Base-by-base conservation (phyloP, 64 coral and sea anemone genomes). In the Platygyra sinensis region DNA sequence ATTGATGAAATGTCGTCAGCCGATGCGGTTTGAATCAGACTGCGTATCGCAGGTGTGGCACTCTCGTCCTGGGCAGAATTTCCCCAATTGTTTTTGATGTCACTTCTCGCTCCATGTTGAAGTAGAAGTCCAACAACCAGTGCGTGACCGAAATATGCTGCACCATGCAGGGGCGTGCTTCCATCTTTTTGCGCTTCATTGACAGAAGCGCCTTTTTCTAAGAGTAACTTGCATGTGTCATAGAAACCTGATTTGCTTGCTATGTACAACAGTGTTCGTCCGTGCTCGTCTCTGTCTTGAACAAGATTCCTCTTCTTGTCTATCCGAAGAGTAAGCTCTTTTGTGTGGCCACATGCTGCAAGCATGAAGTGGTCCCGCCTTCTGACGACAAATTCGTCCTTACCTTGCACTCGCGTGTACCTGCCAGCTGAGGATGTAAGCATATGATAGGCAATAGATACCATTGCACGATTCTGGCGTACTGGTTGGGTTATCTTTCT, bases 221-320 rank as follows among this genome's bases (percentile, higher is more conserved):
- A 76, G 19, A 92, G 90, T 29, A 76, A 22, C 27, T 92, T 85
- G 36, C 22, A 60, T 29, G 74, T 87, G 52, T 92, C 90, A 67
- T 86, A 92, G 42, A 92, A 92, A 19, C 90, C 90, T 54, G 90
- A 86, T 30, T 85, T 86, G 62, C 72, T 62, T 74, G 90, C 81
- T 0, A 92, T 39, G 36, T 92, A 92, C 62, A 92, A 49, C 20
- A 86, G 49, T 5, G 81, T 87, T 15, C 81, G 90, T 12, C 28
- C 73, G 64, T 92, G 90, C 25, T 92, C 90, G 29, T 92, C 82
- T 8, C 2, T 19, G 62, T 28, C 15, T 28, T 75, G 50, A 18
- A 87, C 30, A 15, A 87, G 10, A 67, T 28, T 50, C 10, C 10
- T 33, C 14, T 77, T 12, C 27, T 83, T 85, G n/a, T 30, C 50